These are phyloP conservation scores for Meteorus colon DNA, from an alignment of 2,888 invertebrate species.

Conservation along the genomic window DNA sequence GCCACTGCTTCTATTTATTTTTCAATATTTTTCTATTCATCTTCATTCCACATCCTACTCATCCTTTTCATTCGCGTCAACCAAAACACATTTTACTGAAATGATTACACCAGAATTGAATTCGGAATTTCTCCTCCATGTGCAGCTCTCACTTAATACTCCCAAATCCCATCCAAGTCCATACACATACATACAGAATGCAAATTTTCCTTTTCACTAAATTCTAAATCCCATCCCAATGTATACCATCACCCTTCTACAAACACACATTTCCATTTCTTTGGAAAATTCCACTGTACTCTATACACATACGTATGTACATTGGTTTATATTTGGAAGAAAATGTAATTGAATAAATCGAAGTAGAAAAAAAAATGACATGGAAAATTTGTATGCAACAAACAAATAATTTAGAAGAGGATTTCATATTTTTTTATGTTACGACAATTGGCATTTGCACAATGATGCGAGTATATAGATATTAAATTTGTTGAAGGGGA, in stretches of 20 bases:
- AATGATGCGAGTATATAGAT: slow-evolving; percentile 5
- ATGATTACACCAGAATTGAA: slow-evolving; percentile 4
- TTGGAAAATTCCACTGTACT: neutral
- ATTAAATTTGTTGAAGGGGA: slow-evolving; percentile 9
- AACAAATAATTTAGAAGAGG: neutral
- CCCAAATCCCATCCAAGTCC: neutral
- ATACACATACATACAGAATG: slow-evolving; percentile 19
- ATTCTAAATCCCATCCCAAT: slow-evolving; percentile 6
- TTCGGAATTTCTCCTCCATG: slow-evolving; percentile 10
- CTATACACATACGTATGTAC: neutral
- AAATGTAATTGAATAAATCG: neutral
- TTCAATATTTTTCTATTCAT: neutral
- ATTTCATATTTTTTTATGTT: slow-evolving; percentile 8
- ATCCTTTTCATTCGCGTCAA: neutral
- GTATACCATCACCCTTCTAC: neutral
- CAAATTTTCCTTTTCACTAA: slow-evolving; percentile 22
- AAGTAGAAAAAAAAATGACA: neutral
- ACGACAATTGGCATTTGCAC: slow-evolving; percentile 30
- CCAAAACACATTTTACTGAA: neutral
- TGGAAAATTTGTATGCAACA: neutral
- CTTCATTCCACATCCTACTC: neutral
- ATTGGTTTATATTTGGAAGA: neutral
- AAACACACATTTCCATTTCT: slow-evolving; percentile 22
- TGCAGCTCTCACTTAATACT: slow-evolving; percentile 10
- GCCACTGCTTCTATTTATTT: neutral